Base-by-base conservation (phyloP, 2,797 vertebrate species). In the Antrozous pallidus region DNA sequence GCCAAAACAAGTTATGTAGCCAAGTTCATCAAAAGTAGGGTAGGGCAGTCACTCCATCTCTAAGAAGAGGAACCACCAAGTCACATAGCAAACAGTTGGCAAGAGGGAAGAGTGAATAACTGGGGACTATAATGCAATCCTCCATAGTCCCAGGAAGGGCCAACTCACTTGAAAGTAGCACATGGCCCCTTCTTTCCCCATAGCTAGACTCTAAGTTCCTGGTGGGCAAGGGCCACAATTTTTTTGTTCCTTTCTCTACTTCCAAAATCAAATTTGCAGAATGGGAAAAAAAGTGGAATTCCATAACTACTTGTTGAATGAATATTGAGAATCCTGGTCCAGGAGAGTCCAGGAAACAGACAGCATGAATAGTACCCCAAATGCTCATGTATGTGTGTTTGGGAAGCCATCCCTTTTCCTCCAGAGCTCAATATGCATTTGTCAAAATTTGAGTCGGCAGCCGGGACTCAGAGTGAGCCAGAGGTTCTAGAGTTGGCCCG, bases 391-490 rank as follows among this genome's bases (percentile, higher is more conserved):
- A 3, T 70, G 12, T 79, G 80, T 63, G 31, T 65, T 61, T 61
- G 28, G 28, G 58, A 84, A 56, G 28, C 51, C 71, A 8, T 24
- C 13, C 51, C 17, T 77, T 84, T 87, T 80, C 8, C 45, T 77
- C 31, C 69, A 67, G 36, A 94, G 31, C 12, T 93, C 31, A 33
- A 28, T 14, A 33, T 47, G 31, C 10, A 11, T 73, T 93, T 83
- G 77, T 78, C 58, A 74, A 75, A 97, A 71, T 8, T 36, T 36
- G 51, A 56, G 22, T 22, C 70, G 47, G 77, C 90, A 88, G 86
- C n/a, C 94, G 42, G 69, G 77, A 40, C 77, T 85, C 70, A 83
- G 78, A 88, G 80, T 51, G 56, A 67, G 33, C 84, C 82, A 78
- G 49, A 87, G 77, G 73, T 61, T 82, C 90, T 73, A 33, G 36